Evolutionary conservation across 2,113 vertebrate genomes (phyloP), one percentile per base, ranked within the genome.

Genomic region (Caranx melampygus): DNA sequence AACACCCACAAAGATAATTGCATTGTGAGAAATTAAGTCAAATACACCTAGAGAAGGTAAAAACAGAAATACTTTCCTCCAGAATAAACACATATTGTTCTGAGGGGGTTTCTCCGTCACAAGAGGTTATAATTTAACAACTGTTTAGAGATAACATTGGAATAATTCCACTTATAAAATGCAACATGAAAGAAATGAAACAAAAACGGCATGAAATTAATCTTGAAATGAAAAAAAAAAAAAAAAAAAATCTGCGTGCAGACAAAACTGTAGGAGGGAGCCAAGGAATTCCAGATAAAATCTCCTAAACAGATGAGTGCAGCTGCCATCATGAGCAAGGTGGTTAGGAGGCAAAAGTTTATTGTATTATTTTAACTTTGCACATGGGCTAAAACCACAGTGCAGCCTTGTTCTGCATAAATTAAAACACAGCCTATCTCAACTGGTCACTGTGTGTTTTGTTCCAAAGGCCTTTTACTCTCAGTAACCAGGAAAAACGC

Each of bases 291-390:
- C 35, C 40, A 60, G 79, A 82, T 82, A 72, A 40, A 26, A 81
- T 75, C 31, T 68, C 61, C 15, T 34, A 3, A 60, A 82, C 52
- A 60, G 72, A 79, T 64, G 49, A 65, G 31, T 59, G 42, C 66
- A 75, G 79, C 72, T 82, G 79, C 75, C 31, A 58, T 55, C 54
- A 55, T 63, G 37, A 81, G 55, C 68, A 51, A 77, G 61, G 47
- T 63, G 67, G 51, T 35, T 20, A 20, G 21, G 42, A 62, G 40
- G 55, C 11, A 55, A 72, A 45, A 33, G 60, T 60, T 72, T 54
- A 68, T 20, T 31, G 61, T 55, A 62, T 61, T 58, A 21, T 79
- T 82, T 68, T 31, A 82, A 75, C 15, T 55, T 18, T 64, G 31
- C 8, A 12, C 44, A 40, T 6, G 9, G 20, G n/a, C 63, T 47